phyloP scores from a whole-genome alignment of 2,888 invertebrate genomes.

The Eristalis pertinax region DNA sequence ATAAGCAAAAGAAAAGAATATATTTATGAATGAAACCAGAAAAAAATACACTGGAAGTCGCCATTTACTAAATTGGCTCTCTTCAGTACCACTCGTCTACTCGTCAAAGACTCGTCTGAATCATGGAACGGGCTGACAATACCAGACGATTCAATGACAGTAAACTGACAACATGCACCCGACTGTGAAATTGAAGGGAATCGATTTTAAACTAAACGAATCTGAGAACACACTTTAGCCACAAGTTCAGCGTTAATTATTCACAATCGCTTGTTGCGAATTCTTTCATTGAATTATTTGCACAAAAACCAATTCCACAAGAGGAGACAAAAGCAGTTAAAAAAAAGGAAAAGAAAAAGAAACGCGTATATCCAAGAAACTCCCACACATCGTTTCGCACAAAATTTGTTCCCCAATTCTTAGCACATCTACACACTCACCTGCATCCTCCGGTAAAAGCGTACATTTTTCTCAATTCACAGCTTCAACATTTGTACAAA shows the following conservation, averaged over 20 bases:
- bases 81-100: too few species aligned
- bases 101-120: not conserved
- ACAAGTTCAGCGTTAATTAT: not conserved
- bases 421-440: constrained; percentile 12
- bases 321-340: not conserved
- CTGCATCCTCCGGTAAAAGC: constrained; percentile 33
- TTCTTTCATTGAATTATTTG: not conserved
- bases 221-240: too few species aligned
- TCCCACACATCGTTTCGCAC: not conserved
- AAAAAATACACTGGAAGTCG: too few species aligned
- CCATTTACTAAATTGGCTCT: too few species aligned
- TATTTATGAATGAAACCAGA: too few species aligned
- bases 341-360: too few species aligned
- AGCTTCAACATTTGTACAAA: constrained; percentile 37
- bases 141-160: not conserved
- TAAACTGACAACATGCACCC: not conserved
- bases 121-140: not conserved
- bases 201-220: not conserved
- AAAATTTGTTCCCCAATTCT: not conserved
- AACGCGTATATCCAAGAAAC: too few species aligned
- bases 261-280: not conserved
- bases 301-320: not conserved
- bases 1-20: too few species aligned
- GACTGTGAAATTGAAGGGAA: not conserved
- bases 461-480: constrained; percentile 41